Base-by-base conservation (phyloP, 2,888 invertebrate species). In the Nebria brevicollis region DNA sequence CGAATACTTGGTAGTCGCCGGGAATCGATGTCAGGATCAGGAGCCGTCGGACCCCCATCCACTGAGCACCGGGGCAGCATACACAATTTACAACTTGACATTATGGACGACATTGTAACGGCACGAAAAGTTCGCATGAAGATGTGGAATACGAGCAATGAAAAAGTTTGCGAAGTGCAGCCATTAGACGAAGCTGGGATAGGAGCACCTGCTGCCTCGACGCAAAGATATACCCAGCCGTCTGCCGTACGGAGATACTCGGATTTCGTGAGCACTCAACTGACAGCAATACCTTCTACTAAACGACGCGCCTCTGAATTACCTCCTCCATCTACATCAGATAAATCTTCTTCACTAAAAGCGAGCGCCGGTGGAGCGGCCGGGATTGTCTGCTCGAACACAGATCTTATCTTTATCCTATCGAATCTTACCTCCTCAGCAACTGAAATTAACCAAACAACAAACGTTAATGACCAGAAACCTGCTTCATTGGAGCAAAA, bases 21-120 rank as follows among this genome's bases (percentile, higher is more conserved):
- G 66, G 88, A 87, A 82, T 87, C 91, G 73, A 90, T 91, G 7
- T 87, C 89, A 13, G 85, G 85, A 5, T 87, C 89, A 13, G 85
- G 85, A 5, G 86, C 88, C 68, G 90, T 89, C 75, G 94, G 95
- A 84, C 94, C 95, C 75, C 93, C 95, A 74, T 93, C 95, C 68
- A 94, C 94, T 75, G 94, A 94, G 86, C 90, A 93, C 68, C 89
- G 92, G 73, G 95, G 95, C 78, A 95, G 95, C 88, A 93, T 94
- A 68, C 96, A 96, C 88, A 96, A 96, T 87, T 90, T 96, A 7
- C 95, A 95, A 87, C 89, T 96, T 85, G 96, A 96, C 86, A 96
- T 96, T 84, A 96, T 96, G 96, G 96, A 96, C 85, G 95, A 96
- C 86, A 96, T 96, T 83, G 94, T 96, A 13, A 94, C 94, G 86